These are phyloP conservation scores for Myotis pilosus DNA, from an alignment of 2,797 vertebrate species.

Conservation along the genomic window DNA sequence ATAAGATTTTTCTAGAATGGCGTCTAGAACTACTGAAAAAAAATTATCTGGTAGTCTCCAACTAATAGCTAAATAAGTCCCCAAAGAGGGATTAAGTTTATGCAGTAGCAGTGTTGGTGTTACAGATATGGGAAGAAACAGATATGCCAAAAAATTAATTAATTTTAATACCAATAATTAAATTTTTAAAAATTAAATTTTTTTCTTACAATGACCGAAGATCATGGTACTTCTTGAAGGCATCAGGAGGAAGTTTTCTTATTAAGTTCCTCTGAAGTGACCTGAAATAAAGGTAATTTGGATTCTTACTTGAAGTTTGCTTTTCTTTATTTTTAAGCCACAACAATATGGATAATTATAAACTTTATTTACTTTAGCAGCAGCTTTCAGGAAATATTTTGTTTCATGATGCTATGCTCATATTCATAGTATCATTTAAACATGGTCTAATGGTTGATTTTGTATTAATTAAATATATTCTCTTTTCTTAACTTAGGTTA, in stretches of 20 bases:
- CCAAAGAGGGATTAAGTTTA: background rate
- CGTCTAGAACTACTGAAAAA: background rate
- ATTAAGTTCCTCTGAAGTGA: slow-evolving; percentile 92
- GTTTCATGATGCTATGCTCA: background rate
- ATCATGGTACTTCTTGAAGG: slow-evolving; percentile 89
- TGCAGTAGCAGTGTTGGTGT: background rate
- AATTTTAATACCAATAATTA: background rate
- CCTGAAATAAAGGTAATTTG: slow-evolving; percentile 83
- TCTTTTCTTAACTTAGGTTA: background rate
- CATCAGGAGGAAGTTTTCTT: slow-evolving; percentile 88
- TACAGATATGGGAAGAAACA: background rate
- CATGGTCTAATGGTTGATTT: background rate
- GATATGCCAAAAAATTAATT: background rate
- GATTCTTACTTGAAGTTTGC: background rate
- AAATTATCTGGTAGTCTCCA: background rate
- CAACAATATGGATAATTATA: background rate
- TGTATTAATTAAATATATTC: background rate
- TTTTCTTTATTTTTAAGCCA: slow-evolving; percentile 17
- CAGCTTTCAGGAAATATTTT: background rate
- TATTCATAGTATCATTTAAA: background rate
- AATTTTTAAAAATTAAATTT: background rate
- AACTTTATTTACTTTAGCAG: background rate
- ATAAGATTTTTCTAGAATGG: slow-evolving; percentile 23
- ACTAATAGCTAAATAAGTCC: background rate
- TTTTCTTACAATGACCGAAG: slow-evolving; percentile 93